These are phyloP conservation scores for Canis aureus DNA, from an alignment of 2,113 vertebrate species.

Conservation along the genomic window DNA sequence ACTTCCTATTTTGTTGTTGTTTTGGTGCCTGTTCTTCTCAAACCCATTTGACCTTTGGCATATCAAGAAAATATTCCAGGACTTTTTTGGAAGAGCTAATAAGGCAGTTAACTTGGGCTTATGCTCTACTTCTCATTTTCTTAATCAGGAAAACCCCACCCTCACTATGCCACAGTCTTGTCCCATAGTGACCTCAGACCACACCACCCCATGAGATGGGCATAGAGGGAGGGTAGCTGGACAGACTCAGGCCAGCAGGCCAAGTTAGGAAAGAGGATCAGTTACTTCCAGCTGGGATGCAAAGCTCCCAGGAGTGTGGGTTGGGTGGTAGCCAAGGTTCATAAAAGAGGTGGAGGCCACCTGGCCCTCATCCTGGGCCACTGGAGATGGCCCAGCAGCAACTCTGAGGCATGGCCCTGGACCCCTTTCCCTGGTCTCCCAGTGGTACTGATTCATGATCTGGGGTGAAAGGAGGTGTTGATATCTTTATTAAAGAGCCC, in stretches of 20 bases:
- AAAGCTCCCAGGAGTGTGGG: accelerated
- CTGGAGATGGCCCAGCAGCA: background rate
- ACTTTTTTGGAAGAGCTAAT: background rate
- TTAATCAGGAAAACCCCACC: background rate
- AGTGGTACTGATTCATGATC: too few species aligned
- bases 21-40: background rate
- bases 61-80: too few species aligned
- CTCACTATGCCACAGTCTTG: accelerated
- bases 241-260: background rate
- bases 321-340: accelerated
- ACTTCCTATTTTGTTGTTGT: accelerated
- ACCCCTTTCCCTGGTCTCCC: background rate
- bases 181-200: background rate
- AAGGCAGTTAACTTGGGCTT: background rate
- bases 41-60: background rate
- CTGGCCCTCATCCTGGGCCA: background rate
- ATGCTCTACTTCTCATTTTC: background rate
- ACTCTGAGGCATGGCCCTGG: too few species aligned
- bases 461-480: background rate
- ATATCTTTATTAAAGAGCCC: too few species aligned
- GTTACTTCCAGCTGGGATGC: accelerated
- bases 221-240: accelerated
- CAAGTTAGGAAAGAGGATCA: accelerated
- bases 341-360: background rate
- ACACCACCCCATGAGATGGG: accelerated